Evolutionary conservation across 2,113 vertebrate species (phyloP).

Genomic region (Pachycephala philippinensis): DNA sequence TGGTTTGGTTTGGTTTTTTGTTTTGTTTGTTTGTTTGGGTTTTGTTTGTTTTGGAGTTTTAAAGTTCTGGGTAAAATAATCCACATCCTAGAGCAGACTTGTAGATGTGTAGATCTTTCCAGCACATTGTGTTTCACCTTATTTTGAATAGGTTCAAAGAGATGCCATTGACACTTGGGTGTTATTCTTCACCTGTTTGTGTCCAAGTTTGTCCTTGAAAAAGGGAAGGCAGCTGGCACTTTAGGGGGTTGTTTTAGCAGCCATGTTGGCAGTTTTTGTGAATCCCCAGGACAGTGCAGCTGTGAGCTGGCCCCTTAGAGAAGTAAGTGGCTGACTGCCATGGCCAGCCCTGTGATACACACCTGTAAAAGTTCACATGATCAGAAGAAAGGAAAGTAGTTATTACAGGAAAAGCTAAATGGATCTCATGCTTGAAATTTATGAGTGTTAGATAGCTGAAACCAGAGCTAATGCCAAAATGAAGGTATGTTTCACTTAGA

Average conservation of each 20-base stretch:
- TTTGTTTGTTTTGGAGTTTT: neutral
- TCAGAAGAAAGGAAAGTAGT: neutral
- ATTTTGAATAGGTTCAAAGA: neutral
- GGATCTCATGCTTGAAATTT: slow-evolving; percentile 16
- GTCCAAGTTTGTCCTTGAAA: neutral
- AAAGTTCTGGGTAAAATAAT: neutral
- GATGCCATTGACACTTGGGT: neutral
- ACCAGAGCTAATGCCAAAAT: neutral
- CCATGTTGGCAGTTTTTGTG: neutral
- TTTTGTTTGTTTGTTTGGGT: neutral
- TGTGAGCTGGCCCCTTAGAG: neutral
- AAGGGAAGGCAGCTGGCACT: neutral
- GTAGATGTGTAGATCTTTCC: neutral
- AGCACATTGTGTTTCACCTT: neutral
- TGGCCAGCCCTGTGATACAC: neutral
- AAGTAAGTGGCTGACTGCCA: neutral
- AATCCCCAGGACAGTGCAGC: neutral
- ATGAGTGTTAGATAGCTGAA: neutral
- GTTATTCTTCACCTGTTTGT: neutral
- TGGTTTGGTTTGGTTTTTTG: too few species aligned
- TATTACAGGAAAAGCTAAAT: slow-evolving; percentile 39
- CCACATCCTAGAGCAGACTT: neutral
- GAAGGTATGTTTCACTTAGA: slow-evolving; percentile 1
- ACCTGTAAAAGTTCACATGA: neutral
- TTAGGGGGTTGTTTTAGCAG: neutral